phyloP scores from a whole-genome alignment of 2,888 invertebrate species.

The Agrotis exclamationis region DNA sequence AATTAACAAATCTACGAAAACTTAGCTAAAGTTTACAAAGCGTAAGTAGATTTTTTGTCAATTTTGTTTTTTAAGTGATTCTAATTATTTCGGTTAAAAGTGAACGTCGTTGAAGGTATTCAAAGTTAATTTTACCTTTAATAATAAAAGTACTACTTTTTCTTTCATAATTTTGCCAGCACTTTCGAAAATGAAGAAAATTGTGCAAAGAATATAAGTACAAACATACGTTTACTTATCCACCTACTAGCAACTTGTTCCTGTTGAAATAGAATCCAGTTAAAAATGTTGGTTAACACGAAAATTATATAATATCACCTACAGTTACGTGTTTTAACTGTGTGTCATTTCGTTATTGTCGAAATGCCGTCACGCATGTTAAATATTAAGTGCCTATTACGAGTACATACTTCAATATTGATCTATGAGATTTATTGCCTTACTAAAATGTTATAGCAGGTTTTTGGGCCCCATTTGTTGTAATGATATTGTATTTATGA shows the following conservation, averaged over 20 bases:
- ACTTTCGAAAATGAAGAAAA: background rate
- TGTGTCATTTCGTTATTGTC: slow-evolving; percentile 25
- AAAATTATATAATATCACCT: slow-evolving; percentile 45
- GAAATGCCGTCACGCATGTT: slow-evolving; percentile 4
- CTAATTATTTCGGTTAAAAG: too few relatives aligned
- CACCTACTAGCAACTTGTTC: slow-evolving; percentile 20
- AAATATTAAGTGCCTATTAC: slow-evolving; percentile 2
- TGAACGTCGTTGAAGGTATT: too few relatives aligned
- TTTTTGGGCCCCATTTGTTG: background rate
- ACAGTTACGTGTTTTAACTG: slow-evolving; percentile 37
- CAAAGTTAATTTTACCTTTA: too few relatives aligned
- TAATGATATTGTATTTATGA: background rate
- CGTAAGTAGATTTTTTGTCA: background rate
- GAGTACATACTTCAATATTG: background rate
- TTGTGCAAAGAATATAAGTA: background rate
- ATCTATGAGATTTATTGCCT: background rate
- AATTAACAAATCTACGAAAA: too few relatives aligned
- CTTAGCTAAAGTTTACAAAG: too few relatives aligned
- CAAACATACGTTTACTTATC: background rate
- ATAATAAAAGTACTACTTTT: too few relatives aligned
- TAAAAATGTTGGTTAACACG: slow-evolving; percentile 32
- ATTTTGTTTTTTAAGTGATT: background rate
- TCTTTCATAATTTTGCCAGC: background rate
- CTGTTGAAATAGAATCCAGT: slow-evolving; percentile 19
- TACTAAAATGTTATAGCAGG: background rate